Evolutionary conservation across 92 coral and sea anemone species (phyloP), one percentile per base, ranked within the genome.

Genomic region (Zoanthus gigantus): DNA sequence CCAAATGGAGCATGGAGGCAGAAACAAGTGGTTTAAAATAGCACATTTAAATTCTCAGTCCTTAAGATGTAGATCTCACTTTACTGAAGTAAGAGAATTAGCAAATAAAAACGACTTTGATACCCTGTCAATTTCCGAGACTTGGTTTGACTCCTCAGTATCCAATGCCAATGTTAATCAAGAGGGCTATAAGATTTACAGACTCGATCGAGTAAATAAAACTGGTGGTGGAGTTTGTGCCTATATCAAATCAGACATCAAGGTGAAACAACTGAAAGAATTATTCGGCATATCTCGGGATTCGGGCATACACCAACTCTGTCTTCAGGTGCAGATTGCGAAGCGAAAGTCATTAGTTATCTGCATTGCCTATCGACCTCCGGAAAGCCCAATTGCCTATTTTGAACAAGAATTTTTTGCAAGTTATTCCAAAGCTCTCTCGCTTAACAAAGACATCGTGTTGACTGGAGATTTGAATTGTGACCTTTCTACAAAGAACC

Each of bases 281-380:
- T 32, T 77, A 18, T 2, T 23, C 18, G 69, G 44, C 5, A 56
- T 54, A 76, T 15, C 32, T 37, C 37, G 60, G 12, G 63, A n/a
- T 14, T 76, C 63, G 3, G 79, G 79, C 30, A n/a, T 76, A 5
- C 61, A 76, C 44, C 79, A 76, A 52, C 63, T 17, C 3, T 74
- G 58, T 37, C 78, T 74, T 8, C 32, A 74, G 23, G n/a, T 74
- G 0, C 65, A 50, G 54, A 42, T 2, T 5, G 29, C 11, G 15
- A 76, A 50, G 63, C 42, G n/a, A 48, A 54, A 30, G 29, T 77
- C 69, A 31, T 23, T 77, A 18, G 0, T 23, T 15, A 11, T 76
- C 30, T 76, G 65, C 31, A 54, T 76, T 76, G 81, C 65, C 44
- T 76, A 76, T 54, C 28, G 50, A 77, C 69, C 82, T 30, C 46